Evolutionary conservation across 2,888 invertebrate species (phyloP).

Genomic region (Leptinotarsa haldemani): DNA sequence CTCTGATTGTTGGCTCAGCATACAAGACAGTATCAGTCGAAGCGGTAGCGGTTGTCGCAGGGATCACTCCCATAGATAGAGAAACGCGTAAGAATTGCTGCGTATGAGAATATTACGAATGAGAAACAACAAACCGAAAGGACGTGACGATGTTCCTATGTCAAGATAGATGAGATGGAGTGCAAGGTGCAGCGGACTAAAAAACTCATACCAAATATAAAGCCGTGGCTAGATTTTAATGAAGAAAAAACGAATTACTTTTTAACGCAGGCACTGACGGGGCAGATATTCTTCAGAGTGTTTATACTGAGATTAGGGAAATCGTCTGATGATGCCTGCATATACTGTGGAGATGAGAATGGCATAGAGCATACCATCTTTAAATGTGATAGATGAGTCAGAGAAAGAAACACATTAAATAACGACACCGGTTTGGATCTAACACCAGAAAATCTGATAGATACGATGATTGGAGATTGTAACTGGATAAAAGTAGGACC

Average conservation of each 20-base stretch:
- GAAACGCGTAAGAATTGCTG: not conserved
- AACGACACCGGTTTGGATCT: not conserved
- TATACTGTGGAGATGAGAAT: slow-evolving; percentile 26
- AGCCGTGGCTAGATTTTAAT: not conserved
- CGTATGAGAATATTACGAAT: no score
- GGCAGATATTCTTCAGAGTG: no score
- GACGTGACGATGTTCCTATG: no score
- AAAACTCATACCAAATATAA: not conserved
- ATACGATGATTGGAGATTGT: slow-evolving; percentile 2
- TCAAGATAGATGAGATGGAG: not conserved
- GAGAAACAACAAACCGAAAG: no score
- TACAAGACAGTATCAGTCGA: slow-evolving; percentile 4
- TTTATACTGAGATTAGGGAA: slow-evolving; percentile 33
- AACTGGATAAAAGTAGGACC: no score
- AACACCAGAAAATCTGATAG: not conserved
- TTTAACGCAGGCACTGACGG: no score
- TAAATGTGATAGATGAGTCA: slow-evolving; percentile 27
- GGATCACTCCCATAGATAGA: not conserved
- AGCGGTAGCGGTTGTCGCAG: not conserved
- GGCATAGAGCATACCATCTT: slow-evolving; percentile 31
- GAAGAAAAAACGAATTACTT: no score
- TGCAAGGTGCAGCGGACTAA: not conserved
- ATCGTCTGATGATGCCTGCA: slow-evolving; percentile 20
- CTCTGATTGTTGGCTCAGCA: not conserved
- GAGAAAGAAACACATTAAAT: not conserved